phyloP scores from a whole-genome alignment of 2,797 vertebrate species.

The Myotis pilosus region DNA sequence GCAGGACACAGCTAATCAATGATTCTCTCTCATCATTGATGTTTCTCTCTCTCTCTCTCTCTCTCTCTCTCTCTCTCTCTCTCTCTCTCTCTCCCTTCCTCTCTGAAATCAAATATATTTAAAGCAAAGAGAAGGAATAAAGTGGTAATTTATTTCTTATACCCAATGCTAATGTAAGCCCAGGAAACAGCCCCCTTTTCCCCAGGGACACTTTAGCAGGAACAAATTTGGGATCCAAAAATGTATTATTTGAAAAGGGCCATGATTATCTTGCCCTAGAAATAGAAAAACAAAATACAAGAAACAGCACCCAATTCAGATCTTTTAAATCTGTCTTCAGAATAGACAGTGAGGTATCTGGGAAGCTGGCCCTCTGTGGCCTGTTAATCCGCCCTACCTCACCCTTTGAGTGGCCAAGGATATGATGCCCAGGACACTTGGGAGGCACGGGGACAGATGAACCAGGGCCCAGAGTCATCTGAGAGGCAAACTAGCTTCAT shows the following conservation, averaged over 20 bases:
- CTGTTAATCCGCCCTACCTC: not conserved
- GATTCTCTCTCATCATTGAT: too few species aligned
- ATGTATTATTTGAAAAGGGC: not conserved
- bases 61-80: too few species aligned
- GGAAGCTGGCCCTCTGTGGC: not conserved
- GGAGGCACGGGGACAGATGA: not conserved
- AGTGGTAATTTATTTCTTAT: slow-evolving; percentile 6
- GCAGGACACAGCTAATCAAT: too few species aligned
- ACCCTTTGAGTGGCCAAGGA: not conserved
- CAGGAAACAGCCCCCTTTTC: not conserved
- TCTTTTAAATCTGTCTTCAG: not conserved
- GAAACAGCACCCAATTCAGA: not conserved
- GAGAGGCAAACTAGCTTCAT: not conserved
- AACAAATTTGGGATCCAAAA: not conserved
- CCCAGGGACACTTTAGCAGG: not conserved
- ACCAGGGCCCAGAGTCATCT: not conserved
- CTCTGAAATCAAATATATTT: too few species aligned
- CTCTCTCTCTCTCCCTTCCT: too few species aligned
- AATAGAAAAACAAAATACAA: not conserved
- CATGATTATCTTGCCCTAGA: not conserved
- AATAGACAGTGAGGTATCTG: not conserved
- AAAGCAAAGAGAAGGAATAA: not conserved
- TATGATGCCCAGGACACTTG: not conserved
- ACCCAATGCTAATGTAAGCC: not conserved
- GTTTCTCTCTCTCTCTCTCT: too few species aligned